Evolutionary conservation across 2,797 vertebrate species (phyloP).

Genomic region (Urophycis tenuis): DNA sequence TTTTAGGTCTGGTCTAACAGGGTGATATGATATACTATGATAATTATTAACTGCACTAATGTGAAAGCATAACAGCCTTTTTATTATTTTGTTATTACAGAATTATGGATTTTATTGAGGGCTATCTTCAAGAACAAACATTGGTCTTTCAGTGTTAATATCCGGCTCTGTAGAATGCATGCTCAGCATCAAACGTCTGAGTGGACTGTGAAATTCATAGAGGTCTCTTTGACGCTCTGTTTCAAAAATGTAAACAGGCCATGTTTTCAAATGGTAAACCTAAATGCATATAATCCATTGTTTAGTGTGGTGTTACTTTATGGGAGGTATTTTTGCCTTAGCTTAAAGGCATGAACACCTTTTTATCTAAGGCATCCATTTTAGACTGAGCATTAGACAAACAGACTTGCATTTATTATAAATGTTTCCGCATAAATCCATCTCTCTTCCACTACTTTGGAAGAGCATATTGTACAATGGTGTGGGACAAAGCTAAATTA

Average conservation of each 20-base stretch:
- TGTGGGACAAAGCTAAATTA: slow-evolving; percentile 42
- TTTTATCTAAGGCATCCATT: background rate
- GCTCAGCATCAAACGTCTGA: background rate
- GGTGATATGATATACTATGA: background rate
- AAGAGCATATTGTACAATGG: slow-evolving; percentile 50
- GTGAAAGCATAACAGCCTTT: background rate
- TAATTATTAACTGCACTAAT: background rate
- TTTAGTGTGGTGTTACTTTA: background rate
- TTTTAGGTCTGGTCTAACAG: slow-evolving; percentile 36
- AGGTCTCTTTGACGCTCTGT: background rate
- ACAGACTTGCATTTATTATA: background rate
- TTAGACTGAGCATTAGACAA: background rate
- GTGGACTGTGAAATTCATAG: background rate
- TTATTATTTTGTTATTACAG: background rate
- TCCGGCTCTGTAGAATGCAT: background rate
- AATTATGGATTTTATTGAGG: background rate
- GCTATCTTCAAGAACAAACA: background rate
- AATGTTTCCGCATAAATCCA: background rate
- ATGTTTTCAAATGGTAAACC: background rate
- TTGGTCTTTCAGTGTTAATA: background rate
- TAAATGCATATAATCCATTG: background rate
- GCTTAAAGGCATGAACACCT: background rate
- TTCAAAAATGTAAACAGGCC: background rate
- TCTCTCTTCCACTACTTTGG: slow-evolving; percentile 33
- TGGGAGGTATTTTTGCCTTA: background rate